A percentile compares a stretch with the other conserved stretches of the same genome.
Conservation (phyloP, 2,888 invertebrate genomes). For the Lutraria lutraria region DNA sequence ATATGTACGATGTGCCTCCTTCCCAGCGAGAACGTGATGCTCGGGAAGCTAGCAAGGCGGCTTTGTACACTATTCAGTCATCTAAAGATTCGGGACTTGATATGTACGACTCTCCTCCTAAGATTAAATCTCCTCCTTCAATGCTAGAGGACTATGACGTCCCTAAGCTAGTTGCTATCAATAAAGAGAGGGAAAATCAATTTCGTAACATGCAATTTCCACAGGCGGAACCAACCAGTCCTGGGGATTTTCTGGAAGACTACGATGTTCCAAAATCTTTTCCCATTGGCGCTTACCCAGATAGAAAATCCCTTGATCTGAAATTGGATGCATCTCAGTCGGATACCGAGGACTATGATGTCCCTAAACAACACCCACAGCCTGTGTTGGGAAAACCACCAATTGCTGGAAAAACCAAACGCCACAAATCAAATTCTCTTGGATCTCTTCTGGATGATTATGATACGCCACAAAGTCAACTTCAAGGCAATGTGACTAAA, state of each 20-base stretch:
- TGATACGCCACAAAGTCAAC: constrained; percentile 82
- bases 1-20: constrained; percentile 83
- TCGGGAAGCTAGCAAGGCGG: constrained; percentile 46
- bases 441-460: constrained; percentile 82
- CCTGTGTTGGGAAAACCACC: constrained; percentile 50
- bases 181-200: constrained; percentile 54
- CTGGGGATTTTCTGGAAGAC: constrained; percentile 74
- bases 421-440: constrained; percentile 67
- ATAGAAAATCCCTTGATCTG: constrained; percentile 19
- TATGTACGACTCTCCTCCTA: constrained; percentile 90
- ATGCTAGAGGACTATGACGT: constrained; percentile 82
- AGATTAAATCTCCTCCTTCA: constrained; percentile 75
- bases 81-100: constrained; percentile 85
- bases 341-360: constrained; percentile 73
- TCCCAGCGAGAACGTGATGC: constrained; percentile 69
- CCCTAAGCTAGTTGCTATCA: constrained; percentile 68
- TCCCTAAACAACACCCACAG: constrained; percentile 71
- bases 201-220: constrained; percentile 55
- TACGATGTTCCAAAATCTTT: constrained; percentile 81
- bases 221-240: constrained; percentile 65
- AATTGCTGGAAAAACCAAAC: constrained; percentile 51
- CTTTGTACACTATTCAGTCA: constrained; percentile 76
- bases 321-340: constrained; percentile 34
- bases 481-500: constrained; percentile 46
- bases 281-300: neutral